These are phyloP conservation scores for Aegithalos caudatus DNA, from an alignment of 2,113 vertebrate genomes.

Conservation along the genomic window DNA sequence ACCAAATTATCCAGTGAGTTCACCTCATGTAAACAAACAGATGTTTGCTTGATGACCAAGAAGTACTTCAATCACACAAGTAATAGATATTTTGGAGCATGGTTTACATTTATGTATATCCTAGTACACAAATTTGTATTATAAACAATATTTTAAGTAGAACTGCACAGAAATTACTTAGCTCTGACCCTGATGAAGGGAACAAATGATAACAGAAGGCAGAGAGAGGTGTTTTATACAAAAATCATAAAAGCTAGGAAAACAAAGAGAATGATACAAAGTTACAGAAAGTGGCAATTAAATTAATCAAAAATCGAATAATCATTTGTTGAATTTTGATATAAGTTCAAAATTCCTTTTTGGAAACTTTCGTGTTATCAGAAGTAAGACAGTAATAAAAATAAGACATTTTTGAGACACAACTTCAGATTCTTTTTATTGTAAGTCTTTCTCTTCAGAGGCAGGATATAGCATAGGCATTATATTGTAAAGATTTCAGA, in stretches of 20 bases:
- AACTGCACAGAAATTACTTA: background rate
- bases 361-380: background rate
- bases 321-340: background rate
- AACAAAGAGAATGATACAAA: background rate
- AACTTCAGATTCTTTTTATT: background rate
- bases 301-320: background rate
- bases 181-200: background rate
- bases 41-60: background rate
- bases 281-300: background rate
- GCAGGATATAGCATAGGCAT: background rate
- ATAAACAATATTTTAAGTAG: background rate
- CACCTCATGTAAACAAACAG: background rate
- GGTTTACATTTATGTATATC: background rate
- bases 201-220: background rate
- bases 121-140: background rate
- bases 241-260: background rate
- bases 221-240: background rate
- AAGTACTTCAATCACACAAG: accelerated
- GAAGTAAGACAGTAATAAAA: background rate
- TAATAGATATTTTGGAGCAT: background rate
- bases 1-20: background rate
- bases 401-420: background rate
- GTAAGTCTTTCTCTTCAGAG: background rate
- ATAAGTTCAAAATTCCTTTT: background rate
- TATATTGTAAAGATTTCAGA: background rate